Base-by-base conservation (phyloP, 2,797 vertebrate species). In the Poeciliopsis gracilis region DNA sequence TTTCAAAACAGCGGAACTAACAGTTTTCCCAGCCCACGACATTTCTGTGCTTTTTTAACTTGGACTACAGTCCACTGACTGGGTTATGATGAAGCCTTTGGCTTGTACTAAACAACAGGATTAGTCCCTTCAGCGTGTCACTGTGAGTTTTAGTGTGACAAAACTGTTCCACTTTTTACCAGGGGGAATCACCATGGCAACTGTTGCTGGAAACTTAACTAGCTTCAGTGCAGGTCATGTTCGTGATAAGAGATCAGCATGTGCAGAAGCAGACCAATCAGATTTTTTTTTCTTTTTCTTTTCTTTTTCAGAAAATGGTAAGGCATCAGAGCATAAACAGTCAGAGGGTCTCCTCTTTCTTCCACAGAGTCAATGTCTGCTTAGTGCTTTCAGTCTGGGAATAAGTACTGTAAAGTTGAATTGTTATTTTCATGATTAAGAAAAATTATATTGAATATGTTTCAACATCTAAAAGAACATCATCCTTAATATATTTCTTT, bases 221-320 rank as follows among this genome's bases (percentile, higher is more conserved):
- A 67, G 38, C 38, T 43, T 67, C 36, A 25, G 36, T 41, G 20
- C 66, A 69, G 66, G 66, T 69, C 66, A 69, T 67, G 63, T 67
- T 67, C 8, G 20, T 69, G 38, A 43, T 43, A 69, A 25, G 38
- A 69, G 66, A 69, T 69, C 66, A 41, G 38, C 66, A 69, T 69
- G 36, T 69, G 66, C 66, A 69, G 23, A 69, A 43, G 66, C 38
- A 41, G 20, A 25, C 66, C 66, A 25, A 69, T 69, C 59, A 36
- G 59, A 1, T 36, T 41, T 69, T 69, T 23, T 51, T 2, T 2
- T 2, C 20, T 18, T 18, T 33, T 12, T 57, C 15, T 61, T 61
- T 61, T 61, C 28, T 15, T 51, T 51, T 51, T 23, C 20, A 67
- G 63, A 38, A 69, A 43, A 41, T 69, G 23, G 23, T 10, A 41